phyloP scores from a whole-genome alignment of 2,113 vertebrate species.

The Fregata magnificens region DNA sequence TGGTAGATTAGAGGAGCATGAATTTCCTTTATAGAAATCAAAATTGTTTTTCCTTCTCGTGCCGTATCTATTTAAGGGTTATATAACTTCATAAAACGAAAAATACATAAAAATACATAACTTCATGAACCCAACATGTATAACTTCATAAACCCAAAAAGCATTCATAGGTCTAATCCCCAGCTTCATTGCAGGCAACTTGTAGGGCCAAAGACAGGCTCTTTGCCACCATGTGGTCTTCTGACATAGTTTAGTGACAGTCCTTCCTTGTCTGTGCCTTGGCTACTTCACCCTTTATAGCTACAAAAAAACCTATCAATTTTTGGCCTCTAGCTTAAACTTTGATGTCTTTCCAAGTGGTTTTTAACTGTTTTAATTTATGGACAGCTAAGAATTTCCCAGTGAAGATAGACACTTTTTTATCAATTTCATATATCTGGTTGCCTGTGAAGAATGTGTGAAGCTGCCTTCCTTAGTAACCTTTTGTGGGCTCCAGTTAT shows the following conservation, averaged over 20 bases:
- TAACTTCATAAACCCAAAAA: not conserved
- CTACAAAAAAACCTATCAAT: not conserved
- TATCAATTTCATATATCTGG: not conserved
- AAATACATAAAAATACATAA: not conserved
- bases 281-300: not conserved
- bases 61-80: not conserved
- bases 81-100: not conserved
- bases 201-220: not conserved
- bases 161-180: not conserved
- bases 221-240: not conserved
- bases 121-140: not conserved
- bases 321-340: not conserved
- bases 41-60: not conserved
- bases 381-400: not conserved
- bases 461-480: not conserved
- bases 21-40: not conserved
- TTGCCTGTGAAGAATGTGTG: not conserved
- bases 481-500: not conserved
- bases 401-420: not conserved
- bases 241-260: not conserved
- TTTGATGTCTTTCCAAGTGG: constrained; percentile 22
- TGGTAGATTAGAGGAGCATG: not conserved
- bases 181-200: not conserved
- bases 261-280: not conserved
- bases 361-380: not conserved